phyloP scores from a whole-genome alignment of 2,888 invertebrate species.

The Sepioteuthis lessoniana region DNA sequence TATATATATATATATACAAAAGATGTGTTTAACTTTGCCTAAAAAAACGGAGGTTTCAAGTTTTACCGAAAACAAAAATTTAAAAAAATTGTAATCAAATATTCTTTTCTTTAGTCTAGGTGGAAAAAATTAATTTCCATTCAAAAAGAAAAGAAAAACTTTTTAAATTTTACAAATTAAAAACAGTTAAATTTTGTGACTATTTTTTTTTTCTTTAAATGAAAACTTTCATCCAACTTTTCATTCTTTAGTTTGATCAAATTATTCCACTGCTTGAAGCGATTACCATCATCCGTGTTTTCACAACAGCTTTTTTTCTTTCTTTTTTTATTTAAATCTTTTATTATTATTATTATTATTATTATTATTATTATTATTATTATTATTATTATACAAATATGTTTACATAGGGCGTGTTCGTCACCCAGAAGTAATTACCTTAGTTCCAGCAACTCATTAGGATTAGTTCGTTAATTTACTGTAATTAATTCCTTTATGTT shows the following conservation, averaged over 20 bases:
- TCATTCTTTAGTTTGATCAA: not conserved
- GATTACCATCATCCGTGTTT: not conserved
- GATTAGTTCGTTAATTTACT: constrained; percentile 33
- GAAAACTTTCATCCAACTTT: not conserved
- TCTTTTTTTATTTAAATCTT: too few relatives aligned
- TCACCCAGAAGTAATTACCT: constrained; percentile 17
- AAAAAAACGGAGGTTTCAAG: not conserved
- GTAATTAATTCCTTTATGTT: not conserved
- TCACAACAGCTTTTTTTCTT: not conserved
- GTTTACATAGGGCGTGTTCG: not conserved
- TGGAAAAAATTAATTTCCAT: not conserved
- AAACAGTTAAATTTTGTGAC: not conserved
- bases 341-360: not conserved
- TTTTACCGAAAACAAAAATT: too few relatives aligned
- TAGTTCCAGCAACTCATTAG: not conserved
- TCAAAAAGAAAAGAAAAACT: not conserved
- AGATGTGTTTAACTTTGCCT: not conserved
- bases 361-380: not conserved
- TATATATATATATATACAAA: too few relatives aligned
- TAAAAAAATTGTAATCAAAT: too few relatives aligned
- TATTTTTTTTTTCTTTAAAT: not conserved
- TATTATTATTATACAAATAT: not conserved
- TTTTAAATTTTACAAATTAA: not conserved
- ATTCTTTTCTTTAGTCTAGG: too few relatives aligned
- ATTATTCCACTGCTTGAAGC: not conserved